Percentiles rank a stretch among this genome's conserved stretches.
Evolutionary conservation across 2,888 invertebrate species (phyloP).

Genomic region (Phytoseiulus persimilis): DNA sequence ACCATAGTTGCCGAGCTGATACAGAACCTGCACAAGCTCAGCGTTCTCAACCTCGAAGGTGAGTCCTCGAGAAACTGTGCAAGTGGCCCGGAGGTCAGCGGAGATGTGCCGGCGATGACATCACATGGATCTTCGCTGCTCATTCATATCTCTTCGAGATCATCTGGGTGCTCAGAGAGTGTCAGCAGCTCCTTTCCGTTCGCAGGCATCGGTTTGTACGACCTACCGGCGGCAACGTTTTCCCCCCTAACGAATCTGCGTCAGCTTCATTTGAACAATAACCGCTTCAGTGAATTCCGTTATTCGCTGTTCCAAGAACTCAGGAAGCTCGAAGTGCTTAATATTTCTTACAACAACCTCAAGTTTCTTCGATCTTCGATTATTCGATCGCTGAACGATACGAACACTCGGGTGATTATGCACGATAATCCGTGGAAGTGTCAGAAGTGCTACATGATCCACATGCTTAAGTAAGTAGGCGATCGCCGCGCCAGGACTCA

Average conservation of each 20-base stretch:
- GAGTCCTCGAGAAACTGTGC: slow-evolving; percentile 57
- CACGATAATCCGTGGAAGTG: slow-evolving; percentile 63
- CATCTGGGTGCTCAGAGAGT: no score
- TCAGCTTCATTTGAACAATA: slow-evolving; percentile 65
- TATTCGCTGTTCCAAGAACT: slow-evolving; percentile 57
- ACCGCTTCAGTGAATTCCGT: slow-evolving; percentile 59
- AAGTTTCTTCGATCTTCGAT: slow-evolving; percentile 51
- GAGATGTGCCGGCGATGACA: no score
- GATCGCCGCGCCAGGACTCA: no score
- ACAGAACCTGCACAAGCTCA: slow-evolving; percentile 58
- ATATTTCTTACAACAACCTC: slow-evolving; percentile 65
- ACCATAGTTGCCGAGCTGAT: slow-evolving; percentile 51
- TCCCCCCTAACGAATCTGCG: slow-evolving; percentile 52
- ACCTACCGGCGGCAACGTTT: slow-evolving; percentile 44
- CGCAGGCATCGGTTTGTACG: slow-evolving; percentile 42
- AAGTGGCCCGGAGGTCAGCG: no score
- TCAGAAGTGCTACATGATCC: slow-evolving; percentile 55
- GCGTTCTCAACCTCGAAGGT: slow-evolving; percentile 58
- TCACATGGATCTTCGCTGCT: no score
- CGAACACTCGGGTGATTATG: slow-evolving; percentile 48
- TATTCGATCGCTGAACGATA: slow-evolving; percentile 40
- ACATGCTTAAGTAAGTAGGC: slow-evolving; percentile 44
- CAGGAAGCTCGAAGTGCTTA: slow-evolving; percentile 58
- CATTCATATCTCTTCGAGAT: background rate
- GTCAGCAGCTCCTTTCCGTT: background rate